A percentile compares a stretch with the other conserved stretches of the same genome.
phyloP scores from a whole-genome alignment of 53 echinoderm and acorn worm species.

The Actinopyga echinites region DNA sequence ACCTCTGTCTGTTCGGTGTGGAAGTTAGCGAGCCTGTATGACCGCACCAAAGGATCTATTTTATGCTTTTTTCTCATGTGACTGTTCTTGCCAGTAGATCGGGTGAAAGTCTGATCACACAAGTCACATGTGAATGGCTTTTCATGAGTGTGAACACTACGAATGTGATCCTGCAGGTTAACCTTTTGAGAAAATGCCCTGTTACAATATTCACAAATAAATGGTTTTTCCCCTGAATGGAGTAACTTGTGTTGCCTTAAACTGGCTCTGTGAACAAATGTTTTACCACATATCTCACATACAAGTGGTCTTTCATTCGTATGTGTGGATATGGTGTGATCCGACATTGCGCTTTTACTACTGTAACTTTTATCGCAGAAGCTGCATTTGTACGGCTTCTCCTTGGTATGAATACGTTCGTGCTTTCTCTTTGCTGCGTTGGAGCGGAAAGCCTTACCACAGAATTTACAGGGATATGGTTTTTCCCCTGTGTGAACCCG shows the following conservation, averaged over 20 bases:
- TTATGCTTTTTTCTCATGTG: slow-evolving; percentile 24
- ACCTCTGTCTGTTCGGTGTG: background rate
- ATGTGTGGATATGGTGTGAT: slow-evolving; percentile 6
- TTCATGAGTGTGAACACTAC: slow-evolving; percentile 33
- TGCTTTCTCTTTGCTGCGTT: slow-evolving; percentile 15
- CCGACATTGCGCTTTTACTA: slow-evolving; percentile 1
- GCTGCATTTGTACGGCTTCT: slow-evolving; percentile 19
- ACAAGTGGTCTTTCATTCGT: slow-evolving; percentile 5
- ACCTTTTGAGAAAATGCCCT: slow-evolving; percentile 17
- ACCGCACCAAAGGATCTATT: background rate
- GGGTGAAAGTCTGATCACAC: slow-evolving; percentile 7
- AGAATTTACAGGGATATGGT: background rate
- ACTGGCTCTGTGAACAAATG: slow-evolving; percentile 17
- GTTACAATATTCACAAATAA: slow-evolving; percentile 23
- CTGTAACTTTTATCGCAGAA: slow-evolving; percentile 6
- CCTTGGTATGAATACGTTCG: slow-evolving; percentile 26
- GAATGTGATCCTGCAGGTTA: slow-evolving; percentile 36
- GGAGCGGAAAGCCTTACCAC: background rate
- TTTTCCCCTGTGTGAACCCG: slow-evolving; percentile 24
- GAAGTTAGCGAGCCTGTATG: slow-evolving; percentile 2
- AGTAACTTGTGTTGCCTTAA: slow-evolving; percentile 27
- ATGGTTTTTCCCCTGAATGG: slow-evolving; percentile 39
- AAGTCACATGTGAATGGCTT: background rate
- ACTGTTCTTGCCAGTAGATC: slow-evolving; percentile 15
- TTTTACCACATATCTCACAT: slow-evolving; percentile 45